Evolutionary conservation across 2,113 vertebrate species (phyloP), one percentile per base, ranked within the genome.

Genomic region (Echinops telfairi): DNA sequence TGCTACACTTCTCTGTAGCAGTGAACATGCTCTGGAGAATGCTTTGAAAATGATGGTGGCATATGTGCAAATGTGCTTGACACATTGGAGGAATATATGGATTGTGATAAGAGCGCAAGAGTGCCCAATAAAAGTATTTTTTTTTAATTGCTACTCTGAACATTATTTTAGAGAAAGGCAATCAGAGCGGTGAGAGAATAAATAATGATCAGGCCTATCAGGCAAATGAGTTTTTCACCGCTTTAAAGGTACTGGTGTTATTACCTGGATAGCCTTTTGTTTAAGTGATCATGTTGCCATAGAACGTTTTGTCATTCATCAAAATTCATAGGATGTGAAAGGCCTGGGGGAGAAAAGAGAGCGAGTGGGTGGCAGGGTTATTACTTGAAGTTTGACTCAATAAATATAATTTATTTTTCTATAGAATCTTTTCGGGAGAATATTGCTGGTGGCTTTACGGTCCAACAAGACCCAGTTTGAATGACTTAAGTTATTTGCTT

Each of bases 361-460:
- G 87, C 87, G 57, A 95, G 91, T 95, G 91, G 80, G 62, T 36
- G 53, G 87, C 78, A 68, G 58, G 40, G 73, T 95, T 94, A 94
- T 97, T 96, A 93, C 29, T 88, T 57, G 93, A 96, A 98, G 96
- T 95, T 94, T 95, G 96, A 96, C 93, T 96, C 92, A 92, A 95
- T 96, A 97, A 97, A 94, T 95, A 97, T 95, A 96, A 96, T 96
- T 95, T 36, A 96, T 98, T 96, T 96, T 94, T 92, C 94, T 94
- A 87, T 88, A 81, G 96, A 96, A 88, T 94, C 83, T 87, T 97
- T 95, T 90, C 83, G 83, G 82, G 23, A 7, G 90, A 97, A 92
- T 83, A 94, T 95, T 92, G 89, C 83, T 88, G 89, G 95, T 29
- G 86, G 89, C 96, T 97, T 97, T 95, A 95, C 17, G 25, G 91